A percentile compares a stretch with the other conserved stretches of the same genome.
phyloP scores from a whole-genome alignment of 2,797 vertebrate genomes.

The Gobionotothen gibberifrons region DNA sequence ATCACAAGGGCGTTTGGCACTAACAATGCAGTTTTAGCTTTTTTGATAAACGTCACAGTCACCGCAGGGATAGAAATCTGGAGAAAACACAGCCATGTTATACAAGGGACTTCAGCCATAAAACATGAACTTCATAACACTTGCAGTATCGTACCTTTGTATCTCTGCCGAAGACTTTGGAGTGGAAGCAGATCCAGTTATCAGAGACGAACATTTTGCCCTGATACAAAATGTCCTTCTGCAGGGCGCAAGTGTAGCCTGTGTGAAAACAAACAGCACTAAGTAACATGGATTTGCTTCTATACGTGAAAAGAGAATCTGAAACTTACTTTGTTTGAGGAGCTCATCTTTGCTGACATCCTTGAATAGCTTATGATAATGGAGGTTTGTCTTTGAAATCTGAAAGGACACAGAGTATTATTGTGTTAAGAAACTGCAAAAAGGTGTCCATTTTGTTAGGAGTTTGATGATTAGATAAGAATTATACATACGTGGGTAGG shows the following conservation, averaged over 20 bases:
- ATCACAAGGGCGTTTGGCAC: conserved; percentile 96
- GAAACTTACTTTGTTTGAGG: conserved; percentile 91
- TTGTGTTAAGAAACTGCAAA: background rate
- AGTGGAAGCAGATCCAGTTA: conserved; percentile 98
- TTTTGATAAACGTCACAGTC: conserved; percentile 92
- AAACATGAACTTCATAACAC: background rate
- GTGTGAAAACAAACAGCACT: conserved; percentile 9
- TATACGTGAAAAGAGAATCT: background rate
- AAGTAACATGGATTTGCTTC: background rate
- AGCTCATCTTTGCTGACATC: conserved; percentile 89
- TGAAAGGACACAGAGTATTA: conserved; percentile 54
- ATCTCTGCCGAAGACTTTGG: conserved; percentile 97
- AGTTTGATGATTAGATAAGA: fast-evolving
- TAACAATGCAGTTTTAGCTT: conserved; percentile 95
- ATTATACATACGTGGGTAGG: conserved; percentile 85
- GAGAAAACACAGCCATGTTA: background rate
- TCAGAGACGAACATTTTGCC: conserved; percentile 95
- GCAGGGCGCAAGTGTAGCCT: conserved; percentile 98
- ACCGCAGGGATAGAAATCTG: conserved; percentile 92
- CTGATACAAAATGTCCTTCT: conserved; percentile 97
- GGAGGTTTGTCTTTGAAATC: conserved; percentile 90
- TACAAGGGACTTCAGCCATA: background rate
- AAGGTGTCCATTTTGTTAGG: background rate
- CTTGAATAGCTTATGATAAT: conserved; percentile 96
- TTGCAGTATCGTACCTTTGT: conserved; percentile 84